Conservation (phyloP, 2,888 invertebrate species). For the Ethmia dodecea region DNA sequence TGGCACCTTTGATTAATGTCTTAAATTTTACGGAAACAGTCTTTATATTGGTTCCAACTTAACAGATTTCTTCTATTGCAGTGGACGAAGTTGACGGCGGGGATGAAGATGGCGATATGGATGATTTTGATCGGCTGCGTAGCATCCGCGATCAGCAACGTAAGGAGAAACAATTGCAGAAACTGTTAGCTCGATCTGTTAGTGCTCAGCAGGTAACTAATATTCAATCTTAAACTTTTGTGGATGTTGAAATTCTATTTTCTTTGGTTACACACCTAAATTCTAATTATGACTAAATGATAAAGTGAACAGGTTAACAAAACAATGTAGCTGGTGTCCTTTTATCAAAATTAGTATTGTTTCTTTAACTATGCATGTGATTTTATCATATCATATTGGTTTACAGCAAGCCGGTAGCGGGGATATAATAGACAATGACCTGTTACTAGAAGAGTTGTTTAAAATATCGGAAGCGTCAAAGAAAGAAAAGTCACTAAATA, state of each 20-base stretch:
- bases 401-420: conserved; percentile 58
- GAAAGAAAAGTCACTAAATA: conserved; percentile 40
- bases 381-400: no score
- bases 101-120: conserved; percentile 54
- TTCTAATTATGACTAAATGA: no score
- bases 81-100: conserved; percentile 62
- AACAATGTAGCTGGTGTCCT: no score
- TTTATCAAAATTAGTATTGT: not conserved
- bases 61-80: no score
- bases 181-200: conserved; percentile 77
- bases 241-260: no score
- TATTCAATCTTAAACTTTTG: no score
- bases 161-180: conserved; percentile 78
- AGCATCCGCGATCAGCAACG: conserved; percentile 83
- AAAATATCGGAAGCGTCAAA: conserved; percentile 49
- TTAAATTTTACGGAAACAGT: no score
- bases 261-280: no score
- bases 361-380: no score
- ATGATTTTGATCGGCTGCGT: conserved; percentile 85
- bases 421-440: conserved; percentile 60
- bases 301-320: no score
- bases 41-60: no score
- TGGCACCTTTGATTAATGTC: no score
- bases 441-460: conserved; percentile 59
- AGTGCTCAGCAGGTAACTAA: conserved; percentile 72